Percentiles rank a stretch among this genome's conserved stretches.
These are phyloP conservation scores for Dromiciops gliroides DNA, from an alignment of 2,113 vertebrate genomes.

Conservation along the genomic window DNA sequence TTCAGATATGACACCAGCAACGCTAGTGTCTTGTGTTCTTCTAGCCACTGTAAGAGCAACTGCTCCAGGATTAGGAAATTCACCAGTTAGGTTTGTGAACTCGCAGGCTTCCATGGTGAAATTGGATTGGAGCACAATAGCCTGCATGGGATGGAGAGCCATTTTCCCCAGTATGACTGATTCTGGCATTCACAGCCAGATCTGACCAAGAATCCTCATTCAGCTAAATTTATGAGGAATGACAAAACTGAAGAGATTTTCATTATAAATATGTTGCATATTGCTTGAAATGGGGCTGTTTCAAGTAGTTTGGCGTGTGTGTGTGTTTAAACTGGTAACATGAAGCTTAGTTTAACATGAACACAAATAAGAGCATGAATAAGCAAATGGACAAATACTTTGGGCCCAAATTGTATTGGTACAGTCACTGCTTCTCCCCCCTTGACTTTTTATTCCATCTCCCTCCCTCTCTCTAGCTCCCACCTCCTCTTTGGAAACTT, in stretches of 20 bases:
- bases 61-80: neutral
- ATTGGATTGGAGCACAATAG: neutral
- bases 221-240: neutral
- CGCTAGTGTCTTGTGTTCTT: neutral
- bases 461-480: conserved; percentile 83
- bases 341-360: neutral
- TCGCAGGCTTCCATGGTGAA: too few species aligned
- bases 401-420: neutral
- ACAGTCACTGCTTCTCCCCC: neutral
- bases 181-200: neutral
- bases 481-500: conserved; percentile 91
- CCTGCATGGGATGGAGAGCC: neutral
- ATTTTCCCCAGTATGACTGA: neutral
- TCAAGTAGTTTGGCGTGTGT: neutral
- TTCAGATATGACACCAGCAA: neutral
- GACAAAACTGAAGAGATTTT: neutral
- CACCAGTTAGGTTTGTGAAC: neutral
- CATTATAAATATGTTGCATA: neutral
- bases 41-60: neutral
- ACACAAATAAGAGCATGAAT: neutral
- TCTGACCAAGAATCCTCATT: neutral
- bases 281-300: neutral
- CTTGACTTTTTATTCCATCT: conserved; percentile 29
- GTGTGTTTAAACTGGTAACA: neutral
- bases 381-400: neutral